Evolutionary conservation across 1,140 invertebrate species (phyloP), one percentile per base, ranked within the genome.

Genomic region (Solen grandis): DNA sequence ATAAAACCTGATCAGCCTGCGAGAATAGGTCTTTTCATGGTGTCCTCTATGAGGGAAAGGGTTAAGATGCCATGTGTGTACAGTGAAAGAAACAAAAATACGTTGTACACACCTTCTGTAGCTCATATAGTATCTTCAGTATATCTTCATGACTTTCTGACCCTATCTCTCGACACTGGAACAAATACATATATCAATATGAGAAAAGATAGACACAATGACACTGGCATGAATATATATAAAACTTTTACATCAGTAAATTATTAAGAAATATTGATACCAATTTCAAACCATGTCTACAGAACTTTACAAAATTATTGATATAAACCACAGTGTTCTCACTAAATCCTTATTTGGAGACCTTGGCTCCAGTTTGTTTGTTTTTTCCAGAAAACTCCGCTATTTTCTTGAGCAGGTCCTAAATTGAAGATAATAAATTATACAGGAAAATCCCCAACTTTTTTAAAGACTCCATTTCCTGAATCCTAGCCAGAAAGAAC

Each of bases 111-210:
- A 93, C 93, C 74, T 96, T 97, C 85, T 98, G 96, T 35, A 99
- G 94, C 93, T 99, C 97, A 88, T 97, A 96, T 33, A 99, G 93
- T 36, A 98, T 97, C 84, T 97, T 95, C 75, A 97, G 93, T 82
- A 99, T 96, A 91, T 99, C 97, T 92, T 98, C 97, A 92, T 99
- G 97, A n/a, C 96, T 96, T 90, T 97, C 96, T 75, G 95, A 95
- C 29, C 96, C 97, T 82, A 99, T 97, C 91, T 98, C 97, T 60
- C 96, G 95, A 91, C 97, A 98, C 96, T 98, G 92, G 70, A 94
- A 94, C 84, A 78, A 85, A 62, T 86, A 83, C 85, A 76, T 25
- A 35, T 1, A 77, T 19, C 33, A 76, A 76, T 76, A 13, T 66
- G 16, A 46, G 10, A 50, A 52, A 62, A 62, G n/a, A 62, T 62